Evolutionary conservation across 2,888 invertebrate genomes (phyloP).

Genomic region (Callimorpha dominula): DNA sequence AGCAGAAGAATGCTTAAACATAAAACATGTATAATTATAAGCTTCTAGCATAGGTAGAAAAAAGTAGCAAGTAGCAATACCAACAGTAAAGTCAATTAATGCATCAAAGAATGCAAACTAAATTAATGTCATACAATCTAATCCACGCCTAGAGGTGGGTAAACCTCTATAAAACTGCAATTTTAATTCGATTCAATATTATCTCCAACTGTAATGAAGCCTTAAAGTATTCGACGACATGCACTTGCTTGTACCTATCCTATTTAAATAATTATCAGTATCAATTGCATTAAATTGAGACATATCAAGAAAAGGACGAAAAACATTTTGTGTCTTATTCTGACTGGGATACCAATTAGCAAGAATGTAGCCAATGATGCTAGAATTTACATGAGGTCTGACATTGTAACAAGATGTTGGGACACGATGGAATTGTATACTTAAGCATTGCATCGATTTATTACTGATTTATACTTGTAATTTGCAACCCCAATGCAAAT

Average conservation of each 20-base stretch:
- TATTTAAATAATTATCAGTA: constrained; percentile 77
- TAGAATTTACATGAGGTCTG: constrained; percentile 49
- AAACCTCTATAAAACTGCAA: constrained; percentile 48
- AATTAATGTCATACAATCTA: constrained; percentile 43
- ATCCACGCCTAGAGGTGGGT: constrained; percentile 44
- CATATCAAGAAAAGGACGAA: constrained; percentile 55
- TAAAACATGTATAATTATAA: no score
- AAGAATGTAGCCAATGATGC: constrained; percentile 66
- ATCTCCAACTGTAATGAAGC: constrained; percentile 48
- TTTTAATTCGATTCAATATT: constrained; percentile 45
- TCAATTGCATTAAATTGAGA: constrained; percentile 65
- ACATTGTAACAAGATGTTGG: constrained; percentile 42
- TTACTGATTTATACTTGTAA: no score
- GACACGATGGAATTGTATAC: constrained; percentile 1
- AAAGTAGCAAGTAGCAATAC: neutral
- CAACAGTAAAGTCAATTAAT: neutral
- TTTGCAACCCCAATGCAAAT: no score
- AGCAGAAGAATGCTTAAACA: no score
- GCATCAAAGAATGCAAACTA: constrained; percentile 27
- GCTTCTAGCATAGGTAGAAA: neutral
- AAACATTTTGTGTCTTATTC: constrained; percentile 64
- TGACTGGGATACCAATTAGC: constrained; percentile 75
- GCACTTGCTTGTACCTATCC: constrained; percentile 59
- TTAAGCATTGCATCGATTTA: neutral
- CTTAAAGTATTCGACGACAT: constrained; percentile 51